Percentiles rank a stretch among this genome's conserved stretches.
These are phyloP conservation scores for Thryonomys swinderianus DNA, from an alignment of 2,113 vertebrate genomes.

Conservation along the genomic window DNA sequence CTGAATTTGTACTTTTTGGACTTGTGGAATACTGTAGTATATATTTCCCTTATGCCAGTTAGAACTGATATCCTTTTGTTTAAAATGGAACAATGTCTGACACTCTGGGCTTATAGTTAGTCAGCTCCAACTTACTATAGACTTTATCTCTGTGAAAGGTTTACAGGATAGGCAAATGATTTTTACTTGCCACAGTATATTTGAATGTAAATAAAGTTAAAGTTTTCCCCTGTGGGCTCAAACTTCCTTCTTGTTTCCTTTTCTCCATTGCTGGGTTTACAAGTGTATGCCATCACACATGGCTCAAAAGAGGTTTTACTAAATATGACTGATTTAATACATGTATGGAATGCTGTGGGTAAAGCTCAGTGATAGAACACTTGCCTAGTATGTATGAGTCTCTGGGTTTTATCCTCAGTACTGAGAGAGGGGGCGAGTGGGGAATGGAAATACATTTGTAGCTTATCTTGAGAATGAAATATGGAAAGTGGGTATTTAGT, in stretches of 20 bases:
- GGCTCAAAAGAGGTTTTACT: conserved; percentile 10
- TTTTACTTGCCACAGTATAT: conserved; percentile 29
- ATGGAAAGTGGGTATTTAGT: neutral
- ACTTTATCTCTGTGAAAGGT: neutral
- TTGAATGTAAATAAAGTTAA: neutral
- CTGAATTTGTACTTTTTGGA: neutral
- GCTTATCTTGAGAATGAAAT: conserved; percentile 27
- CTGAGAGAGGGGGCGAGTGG: neutral
- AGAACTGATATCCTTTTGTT: neutral
- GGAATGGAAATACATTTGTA: conserved; percentile 4
- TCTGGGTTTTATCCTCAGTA: neutral
- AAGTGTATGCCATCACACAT: neutral
- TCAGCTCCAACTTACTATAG: neutral
- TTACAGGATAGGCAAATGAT: conserved; percentile 19
- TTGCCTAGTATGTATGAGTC: neutral
- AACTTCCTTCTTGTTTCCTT: neutral
- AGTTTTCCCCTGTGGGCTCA: neutral
- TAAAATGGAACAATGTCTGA: conserved; percentile 28
- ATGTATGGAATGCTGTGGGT: neutral
- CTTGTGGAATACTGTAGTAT: neutral
- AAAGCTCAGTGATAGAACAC: neutral
- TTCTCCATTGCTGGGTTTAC: neutral
- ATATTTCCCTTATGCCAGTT: conserved; percentile 32
- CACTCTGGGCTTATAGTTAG: neutral
- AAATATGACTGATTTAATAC: conserved; percentile 41